These are phyloP conservation scores for Danionella dracula DNA, from an alignment of 2,797 vertebrate genomes.

Conservation along the genomic window DNA sequence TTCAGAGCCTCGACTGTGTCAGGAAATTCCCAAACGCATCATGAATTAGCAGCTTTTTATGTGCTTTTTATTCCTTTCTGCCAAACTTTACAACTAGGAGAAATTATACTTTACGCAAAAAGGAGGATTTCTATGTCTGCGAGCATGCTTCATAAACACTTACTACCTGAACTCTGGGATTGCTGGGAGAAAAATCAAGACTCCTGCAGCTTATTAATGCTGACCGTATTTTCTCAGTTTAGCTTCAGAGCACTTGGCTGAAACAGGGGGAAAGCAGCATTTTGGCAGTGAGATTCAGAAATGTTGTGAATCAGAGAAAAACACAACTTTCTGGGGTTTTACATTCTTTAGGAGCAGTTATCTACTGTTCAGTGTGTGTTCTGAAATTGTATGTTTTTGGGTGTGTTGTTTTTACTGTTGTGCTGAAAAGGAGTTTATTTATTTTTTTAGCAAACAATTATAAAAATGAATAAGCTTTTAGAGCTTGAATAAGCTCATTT, in stretches of 20 bases:
- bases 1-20: conserved; percentile 13
- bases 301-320: conserved; percentile 23
- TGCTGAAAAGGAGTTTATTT: background rate
- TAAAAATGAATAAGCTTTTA: too few relatives aligned
- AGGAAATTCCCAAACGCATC: conserved; percentile 11
- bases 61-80: conserved; percentile 36
- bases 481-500: too few relatives aligned
- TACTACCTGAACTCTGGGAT: conserved; percentile 46
- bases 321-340: conserved; percentile 30
- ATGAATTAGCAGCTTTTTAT: conserved; percentile 31
- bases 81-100: conserved; percentile 28
- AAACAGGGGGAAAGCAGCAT: conserved; percentile 25
- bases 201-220: conserved; percentile 34
- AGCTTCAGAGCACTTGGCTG: conserved; percentile 13
- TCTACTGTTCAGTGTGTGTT: conserved; percentile 38
- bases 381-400: conserved; percentile 38
- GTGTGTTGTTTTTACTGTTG: conserved; percentile 20
- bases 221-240: conserved; percentile 42
- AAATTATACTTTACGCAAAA: conserved; percentile 28
- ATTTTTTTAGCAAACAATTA: background rate
- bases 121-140: conserved; percentile 43
- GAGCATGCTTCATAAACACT: conserved; percentile 51
- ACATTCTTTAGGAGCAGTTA: conserved; percentile 36
- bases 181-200: conserved; percentile 43
- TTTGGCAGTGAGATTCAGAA: conserved; percentile 40